phyloP scores from a whole-genome alignment of 2,888 invertebrate species.

The Hoplodrina blanda region DNA sequence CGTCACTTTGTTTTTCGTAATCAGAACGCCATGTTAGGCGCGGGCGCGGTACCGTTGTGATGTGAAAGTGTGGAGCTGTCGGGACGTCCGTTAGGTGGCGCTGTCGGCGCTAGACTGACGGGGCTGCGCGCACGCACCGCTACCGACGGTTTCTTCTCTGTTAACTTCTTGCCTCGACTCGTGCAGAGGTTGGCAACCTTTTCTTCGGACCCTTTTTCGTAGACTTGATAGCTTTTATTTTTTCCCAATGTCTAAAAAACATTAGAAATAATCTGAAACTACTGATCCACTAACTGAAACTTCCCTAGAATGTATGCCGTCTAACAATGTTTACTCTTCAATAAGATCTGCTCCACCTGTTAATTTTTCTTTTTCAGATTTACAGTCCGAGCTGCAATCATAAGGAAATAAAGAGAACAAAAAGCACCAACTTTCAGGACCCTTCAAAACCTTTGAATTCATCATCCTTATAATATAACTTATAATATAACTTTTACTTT shows the following conservation, averaged over 20 bases:
- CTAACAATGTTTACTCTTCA: background rate
- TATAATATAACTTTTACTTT: too few relatives aligned
- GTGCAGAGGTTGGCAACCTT: conserved; percentile 62
- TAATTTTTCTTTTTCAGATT: background rate
- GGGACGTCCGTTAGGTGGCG: conserved; percentile 70
- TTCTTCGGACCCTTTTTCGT: conserved; percentile 14
- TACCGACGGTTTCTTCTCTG: conserved; percentile 71
- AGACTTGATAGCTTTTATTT: background rate
- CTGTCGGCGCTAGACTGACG: conserved; percentile 79
- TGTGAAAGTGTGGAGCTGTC: conserved; percentile 66
- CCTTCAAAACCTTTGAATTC: too few relatives aligned
- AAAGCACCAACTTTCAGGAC: too few relatives aligned
- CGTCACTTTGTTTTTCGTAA: conserved; percentile 54
- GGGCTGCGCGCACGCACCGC: conserved; percentile 69
- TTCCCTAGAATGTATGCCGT: background rate
- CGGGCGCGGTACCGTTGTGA: conserved; percentile 57
- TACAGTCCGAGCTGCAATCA: background rate
- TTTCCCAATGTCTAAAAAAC: too few relatives aligned
- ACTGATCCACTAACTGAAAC: too few relatives aligned
- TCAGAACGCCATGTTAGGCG: conserved; percentile 66
- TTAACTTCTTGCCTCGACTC: conserved; percentile 55
- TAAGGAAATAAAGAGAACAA: background rate
- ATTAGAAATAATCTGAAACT: too few relatives aligned
- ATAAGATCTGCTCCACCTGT: background rate
- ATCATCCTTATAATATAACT: too few relatives aligned